Conservation (phyloP, 2,888 invertebrate genomes). For the Ochropacha duplaris region DNA sequence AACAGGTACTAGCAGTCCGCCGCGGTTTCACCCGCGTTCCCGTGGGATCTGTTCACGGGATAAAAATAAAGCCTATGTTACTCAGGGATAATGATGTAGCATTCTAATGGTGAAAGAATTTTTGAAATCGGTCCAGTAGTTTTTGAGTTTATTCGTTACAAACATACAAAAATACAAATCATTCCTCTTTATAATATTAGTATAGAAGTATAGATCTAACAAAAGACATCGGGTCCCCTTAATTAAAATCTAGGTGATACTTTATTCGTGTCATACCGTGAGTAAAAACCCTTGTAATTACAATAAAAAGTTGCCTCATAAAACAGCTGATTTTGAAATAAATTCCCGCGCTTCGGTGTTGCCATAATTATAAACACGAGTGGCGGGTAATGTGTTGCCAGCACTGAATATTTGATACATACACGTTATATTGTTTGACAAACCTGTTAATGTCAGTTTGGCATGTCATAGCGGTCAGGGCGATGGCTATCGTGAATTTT, state of each 20-base stretch:
- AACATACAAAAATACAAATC: too few species aligned
- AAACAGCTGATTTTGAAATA: constrained; percentile 25
- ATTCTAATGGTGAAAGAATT: too few species aligned
- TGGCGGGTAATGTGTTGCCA: constrained; percentile 57
- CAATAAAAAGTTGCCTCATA: constrained; percentile 18
- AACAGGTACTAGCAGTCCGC: too few species aligned
- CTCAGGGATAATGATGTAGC: too few species aligned
- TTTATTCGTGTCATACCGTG: neutral
- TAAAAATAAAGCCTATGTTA: too few species aligned
- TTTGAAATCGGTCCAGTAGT: too few species aligned
- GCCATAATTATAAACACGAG: constrained; percentile 63
- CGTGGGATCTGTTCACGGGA: too few species aligned
- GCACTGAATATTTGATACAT: constrained; percentile 65
- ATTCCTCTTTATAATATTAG: too few species aligned
- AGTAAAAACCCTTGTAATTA: constrained; percentile 10
- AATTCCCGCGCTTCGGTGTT: constrained; percentile 49
- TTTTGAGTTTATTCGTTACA: too few species aligned
- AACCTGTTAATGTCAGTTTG: constrained; percentile 78
- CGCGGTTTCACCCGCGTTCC: too few species aligned
- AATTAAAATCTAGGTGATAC: neutral
- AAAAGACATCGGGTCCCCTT: neutral
- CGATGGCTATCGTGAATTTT: constrained; percentile 52
- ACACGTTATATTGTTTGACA: constrained; percentile 72
- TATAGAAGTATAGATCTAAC: too few species aligned
- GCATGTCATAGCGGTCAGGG: constrained; percentile 64